These are phyloP conservation scores for Eupithecia pulchellata DNA, from an alignment of 2,888 invertebrate genomes.

Conservation along the genomic window DNA sequence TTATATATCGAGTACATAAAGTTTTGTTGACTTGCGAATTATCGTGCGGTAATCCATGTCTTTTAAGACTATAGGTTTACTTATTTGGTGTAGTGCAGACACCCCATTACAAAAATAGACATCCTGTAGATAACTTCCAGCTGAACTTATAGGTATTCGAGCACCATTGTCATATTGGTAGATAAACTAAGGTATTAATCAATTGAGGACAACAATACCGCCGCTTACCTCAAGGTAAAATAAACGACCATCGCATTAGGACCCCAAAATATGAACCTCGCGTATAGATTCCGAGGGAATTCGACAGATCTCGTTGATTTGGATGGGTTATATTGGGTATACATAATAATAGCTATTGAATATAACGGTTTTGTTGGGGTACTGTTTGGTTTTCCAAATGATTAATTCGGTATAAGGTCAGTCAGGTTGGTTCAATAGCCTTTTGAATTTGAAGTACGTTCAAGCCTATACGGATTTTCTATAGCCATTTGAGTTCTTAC, in stretches of 20 bases:
- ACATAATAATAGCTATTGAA: conserved; percentile 13
- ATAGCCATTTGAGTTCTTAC: neutral
- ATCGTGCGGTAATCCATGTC: too few species aligned
- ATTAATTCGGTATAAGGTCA: neutral
- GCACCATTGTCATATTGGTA: conserved; percentile 82
- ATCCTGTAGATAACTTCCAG: conserved; percentile 67
- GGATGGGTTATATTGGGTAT: conserved; percentile 2
- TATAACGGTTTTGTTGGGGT: conserved; percentile 8
- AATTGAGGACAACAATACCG: conserved; percentile 76
- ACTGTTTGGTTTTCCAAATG: conserved; percentile 11
- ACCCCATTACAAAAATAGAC: neutral
- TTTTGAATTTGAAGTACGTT: neutral
- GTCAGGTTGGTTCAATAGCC: neutral
- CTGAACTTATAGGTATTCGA: conserved; percentile 77
- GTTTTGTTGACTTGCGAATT: too few species aligned
- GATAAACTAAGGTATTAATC: conserved; percentile 83
- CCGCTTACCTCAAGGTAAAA: conserved; percentile 73
- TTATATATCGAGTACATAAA: too few species aligned
- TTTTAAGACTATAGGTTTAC: too few species aligned
- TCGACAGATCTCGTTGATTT: conserved; percentile 8
- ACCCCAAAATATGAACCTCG: conserved; percentile 45
- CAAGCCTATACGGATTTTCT: neutral
- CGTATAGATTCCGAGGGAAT: conserved; percentile 6
- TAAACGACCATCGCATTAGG: conserved; percentile 55
- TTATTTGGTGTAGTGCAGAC: neutral